Conservation (phyloP, 2,113 vertebrate genomes). For the Laterallus jamaicensis region DNA sequence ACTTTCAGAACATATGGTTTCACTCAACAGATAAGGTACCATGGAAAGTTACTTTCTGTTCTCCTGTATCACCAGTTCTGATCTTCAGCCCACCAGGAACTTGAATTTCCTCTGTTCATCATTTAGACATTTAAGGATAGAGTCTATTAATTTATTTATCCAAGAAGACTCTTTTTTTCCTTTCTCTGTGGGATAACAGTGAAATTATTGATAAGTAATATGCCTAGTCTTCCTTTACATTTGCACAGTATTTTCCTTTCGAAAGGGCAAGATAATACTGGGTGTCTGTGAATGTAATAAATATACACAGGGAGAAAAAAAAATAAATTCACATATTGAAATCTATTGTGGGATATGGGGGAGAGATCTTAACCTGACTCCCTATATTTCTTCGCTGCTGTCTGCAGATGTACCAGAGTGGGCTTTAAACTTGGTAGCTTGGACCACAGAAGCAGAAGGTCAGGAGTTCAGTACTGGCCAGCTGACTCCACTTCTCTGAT, state of each 20-base stretch:
- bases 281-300: background rate
- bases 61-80: background rate
- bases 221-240: background rate
- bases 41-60: background rate
- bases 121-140: background rate
- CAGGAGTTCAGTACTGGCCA: background rate
- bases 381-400: background rate
- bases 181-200: background rate
- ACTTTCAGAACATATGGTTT: background rate
- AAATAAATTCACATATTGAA: background rate
- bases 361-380: background rate
- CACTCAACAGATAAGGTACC: background rate
- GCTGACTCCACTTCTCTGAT: background rate
- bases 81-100: background rate
- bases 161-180: background rate
- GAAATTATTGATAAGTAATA: background rate
- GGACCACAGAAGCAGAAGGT: background rate
- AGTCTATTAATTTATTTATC: background rate
- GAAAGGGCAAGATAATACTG: background rate
- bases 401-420: background rate
- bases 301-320: background rate
- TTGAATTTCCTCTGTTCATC: background rate
- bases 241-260: background rate
- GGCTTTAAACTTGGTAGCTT: background rate
- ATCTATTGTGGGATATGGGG: background rate